These are phyloP conservation scores for Dolichomitus sp. DNA, from an alignment of 2,888 invertebrate genomes.

Conservation along the genomic window DNA sequence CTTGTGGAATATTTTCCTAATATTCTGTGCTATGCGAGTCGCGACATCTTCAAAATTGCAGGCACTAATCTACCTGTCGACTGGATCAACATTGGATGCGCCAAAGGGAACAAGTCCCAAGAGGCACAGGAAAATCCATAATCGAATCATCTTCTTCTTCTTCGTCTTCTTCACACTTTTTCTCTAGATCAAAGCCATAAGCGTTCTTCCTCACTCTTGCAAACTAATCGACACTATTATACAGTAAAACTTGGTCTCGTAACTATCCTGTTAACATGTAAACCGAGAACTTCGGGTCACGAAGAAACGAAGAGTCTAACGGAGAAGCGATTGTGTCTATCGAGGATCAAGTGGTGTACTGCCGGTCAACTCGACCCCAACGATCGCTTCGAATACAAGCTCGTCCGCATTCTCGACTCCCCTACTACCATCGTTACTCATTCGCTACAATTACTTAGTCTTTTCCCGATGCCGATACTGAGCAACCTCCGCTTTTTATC, in stretches of 20 bases:
- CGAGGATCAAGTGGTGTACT: constrained; percentile 52
- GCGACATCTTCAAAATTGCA: too few species aligned
- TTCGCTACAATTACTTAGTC: constrained; percentile 52
- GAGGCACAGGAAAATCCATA: constrained; percentile 21
- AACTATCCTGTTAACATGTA: neutral
- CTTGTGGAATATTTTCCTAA: too few species aligned
- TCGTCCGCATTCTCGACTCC: constrained; percentile 52
- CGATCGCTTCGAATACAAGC: constrained; percentile 38
- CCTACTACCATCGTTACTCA: constrained; percentile 40
- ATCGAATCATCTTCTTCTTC: neutral
- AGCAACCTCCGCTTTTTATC: constrained; percentile 26
- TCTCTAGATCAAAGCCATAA: constrained; percentile 40
- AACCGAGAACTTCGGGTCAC: neutral
- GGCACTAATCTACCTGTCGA: constrained; percentile 48
- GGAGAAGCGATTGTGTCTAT: constrained; percentile 41
- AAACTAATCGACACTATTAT: neutral
- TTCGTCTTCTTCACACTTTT: neutral
- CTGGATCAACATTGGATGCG: constrained; percentile 49
- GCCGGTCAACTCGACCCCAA: constrained; percentile 48
- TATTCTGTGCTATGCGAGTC: too few species aligned
- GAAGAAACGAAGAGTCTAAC: neutral
- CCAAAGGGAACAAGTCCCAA: constrained; percentile 30
- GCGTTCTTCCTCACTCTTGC: neutral
- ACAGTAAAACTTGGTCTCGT: neutral
- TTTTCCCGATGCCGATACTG: constrained; percentile 50